These are phyloP conservation scores for Orthochromis indermauri DNA, from an alignment of 2,113 vertebrate genomes.

Conservation along the genomic window DNA sequence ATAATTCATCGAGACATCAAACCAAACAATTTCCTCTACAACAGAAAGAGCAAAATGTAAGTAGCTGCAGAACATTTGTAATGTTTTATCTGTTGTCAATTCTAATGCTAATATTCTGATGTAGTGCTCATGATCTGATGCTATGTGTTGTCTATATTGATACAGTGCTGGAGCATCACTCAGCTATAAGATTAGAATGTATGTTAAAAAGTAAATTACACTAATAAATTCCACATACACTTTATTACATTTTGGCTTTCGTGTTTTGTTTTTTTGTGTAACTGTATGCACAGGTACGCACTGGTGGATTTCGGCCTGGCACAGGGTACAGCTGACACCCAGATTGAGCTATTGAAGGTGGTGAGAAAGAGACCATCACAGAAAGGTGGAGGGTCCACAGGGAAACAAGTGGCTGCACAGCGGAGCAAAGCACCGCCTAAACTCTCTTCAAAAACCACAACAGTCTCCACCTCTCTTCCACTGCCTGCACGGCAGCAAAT, in stretches of 20 bases:
- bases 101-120: neutral
- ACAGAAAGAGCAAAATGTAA: slow-evolving; percentile 81
- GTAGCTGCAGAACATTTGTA: slow-evolving; percentile 38
- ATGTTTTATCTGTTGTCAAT: neutral
- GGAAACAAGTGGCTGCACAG: slow-evolving; percentile 55
- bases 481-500: slow-evolving; percentile 6
- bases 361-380: slow-evolving; percentile 73
- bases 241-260: neutral
- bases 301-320: slow-evolving; percentile 97
- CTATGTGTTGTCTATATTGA: neutral
- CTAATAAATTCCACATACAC: neutral
- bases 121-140: neutral
- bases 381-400: slow-evolving; percentile 74
- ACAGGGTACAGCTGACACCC: slow-evolving; percentile 88
- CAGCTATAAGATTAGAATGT: neutral
- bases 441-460: neutral
- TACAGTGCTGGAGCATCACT: neutral
- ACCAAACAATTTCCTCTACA: slow-evolving; percentile 81
- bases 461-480: slow-evolving; percentile 39
- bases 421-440: slow-evolving; percentile 57
- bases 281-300: slow-evolving; percentile 74
- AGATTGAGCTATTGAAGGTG: slow-evolving; percentile 89
- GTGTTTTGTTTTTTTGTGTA: neutral
- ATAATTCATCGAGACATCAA: slow-evolving; percentile 98
- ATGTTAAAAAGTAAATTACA: neutral